Base-by-base conservation (phyloP, 2,113 vertebrate species). In the Phocoena phocoena region DNA sequence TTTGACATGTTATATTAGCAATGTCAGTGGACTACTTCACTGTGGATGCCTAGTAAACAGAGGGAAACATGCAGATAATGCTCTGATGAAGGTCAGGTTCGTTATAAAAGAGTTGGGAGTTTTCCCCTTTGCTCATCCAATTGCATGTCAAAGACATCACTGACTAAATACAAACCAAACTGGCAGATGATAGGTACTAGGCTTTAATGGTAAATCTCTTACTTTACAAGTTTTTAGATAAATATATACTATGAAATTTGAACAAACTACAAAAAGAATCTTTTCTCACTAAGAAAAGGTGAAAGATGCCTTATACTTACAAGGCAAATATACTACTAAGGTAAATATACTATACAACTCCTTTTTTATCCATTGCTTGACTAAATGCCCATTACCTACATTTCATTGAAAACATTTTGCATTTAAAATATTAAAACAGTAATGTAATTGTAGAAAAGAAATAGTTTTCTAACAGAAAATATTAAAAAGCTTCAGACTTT, bases 401-500 rank as follows among this genome's bases (percentile, higher is more conserved):
- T 50, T 71, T 77, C 28, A 67, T 2, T 91, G 25, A 58, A 95
- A 73, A 70, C 33, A 74, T 50, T 87, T 68, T 36, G 1, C 38
- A 85, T 44, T 74, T 26, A 91, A 44, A 77, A 18, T 38, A 47
- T 94, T 70, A 6, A 88, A 80, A 91, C 0, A 84, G 55, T 71
- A 77, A 89, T 50, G 44, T 47, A 31, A 25, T 15, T 90, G 3
- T 76, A 74, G 53, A 67, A 36, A 67, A 83, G 53, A 73, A 91
- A 88, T 36, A 73, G 62, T 65, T 65, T 92, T 82, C 53, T 77
- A 95, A 88, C 5, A 68, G 13, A 73, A 92, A 88, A 88, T 91
- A 88, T 38, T 95, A 33, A 80, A 90, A 95, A 87, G 28, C 21
- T 79, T 92, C 25, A 83, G 20, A 63, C 47, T 62, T 70, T 38